Conservation (phyloP, 2,888 invertebrate genomes). For the Acanthoscelides obtectus region DNA sequence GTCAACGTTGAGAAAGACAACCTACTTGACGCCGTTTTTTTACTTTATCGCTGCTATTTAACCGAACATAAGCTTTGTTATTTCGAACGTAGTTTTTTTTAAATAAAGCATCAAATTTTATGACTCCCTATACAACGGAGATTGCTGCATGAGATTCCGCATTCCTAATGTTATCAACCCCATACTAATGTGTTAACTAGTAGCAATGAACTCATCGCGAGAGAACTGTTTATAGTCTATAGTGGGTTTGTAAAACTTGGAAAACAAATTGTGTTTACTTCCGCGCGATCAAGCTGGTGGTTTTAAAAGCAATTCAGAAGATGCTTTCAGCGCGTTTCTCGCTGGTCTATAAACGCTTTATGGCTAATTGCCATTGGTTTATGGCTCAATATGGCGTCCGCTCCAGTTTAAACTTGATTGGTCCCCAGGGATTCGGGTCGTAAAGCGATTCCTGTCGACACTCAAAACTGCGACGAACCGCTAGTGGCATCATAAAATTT, state of each 20-base stretch:
- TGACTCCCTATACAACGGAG: no score
- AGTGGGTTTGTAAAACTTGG: neutral
- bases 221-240: neutral
- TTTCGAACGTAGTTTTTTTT: no score
- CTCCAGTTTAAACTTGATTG: conserved; percentile 48
- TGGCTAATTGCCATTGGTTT: conserved; percentile 50
- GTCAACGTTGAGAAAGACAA: no score
- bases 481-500: conserved; percentile 33
- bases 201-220: neutral
- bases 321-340: neutral
- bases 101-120: no score
- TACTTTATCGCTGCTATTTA: no score
- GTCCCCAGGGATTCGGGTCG: conserved; percentile 40
- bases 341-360: conserved; percentile 45
- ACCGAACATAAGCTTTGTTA: no score
- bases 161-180: no score
- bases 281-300: neutral
- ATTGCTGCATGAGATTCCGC: no score
- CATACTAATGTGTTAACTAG: neutral
- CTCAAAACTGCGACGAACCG: conserved; percentile 36
- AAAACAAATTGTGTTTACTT: neutral
- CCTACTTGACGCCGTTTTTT: no score
- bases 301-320: conserved; percentile 9
- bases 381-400: conserved; percentile 48
- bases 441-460: conserved; percentile 38